phyloP scores from a whole-genome alignment of 2,888 invertebrate species.

The Crematogaster levior region DNA sequence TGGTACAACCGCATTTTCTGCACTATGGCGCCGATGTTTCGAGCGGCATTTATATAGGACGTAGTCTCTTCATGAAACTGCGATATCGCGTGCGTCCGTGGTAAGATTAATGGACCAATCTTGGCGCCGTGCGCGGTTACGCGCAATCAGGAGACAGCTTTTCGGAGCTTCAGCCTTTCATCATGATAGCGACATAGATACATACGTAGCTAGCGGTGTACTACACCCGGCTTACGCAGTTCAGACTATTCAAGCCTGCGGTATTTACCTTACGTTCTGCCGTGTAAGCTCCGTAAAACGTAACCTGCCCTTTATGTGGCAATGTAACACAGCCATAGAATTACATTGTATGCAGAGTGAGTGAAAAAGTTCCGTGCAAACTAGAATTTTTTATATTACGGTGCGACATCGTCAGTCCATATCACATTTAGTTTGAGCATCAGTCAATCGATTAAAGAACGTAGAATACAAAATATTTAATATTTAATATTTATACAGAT shows the following conservation, averaged over 20 bases:
- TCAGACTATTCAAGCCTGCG: conserved; percentile 58
- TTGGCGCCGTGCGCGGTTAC: conserved; percentile 56
- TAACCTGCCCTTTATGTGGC: background rate
- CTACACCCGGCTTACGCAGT: conserved; percentile 55
- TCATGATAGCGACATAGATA: conserved; percentile 47
- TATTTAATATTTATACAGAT: too few relatives aligned
- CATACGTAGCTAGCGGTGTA: conserved; percentile 2
- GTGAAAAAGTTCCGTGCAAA: background rate
- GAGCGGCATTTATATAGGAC: conserved; percentile 68
- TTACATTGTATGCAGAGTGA: background rate
- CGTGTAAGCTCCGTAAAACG: conserved; percentile 46
- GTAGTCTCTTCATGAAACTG: conserved; percentile 63
- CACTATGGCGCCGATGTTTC: background rate
- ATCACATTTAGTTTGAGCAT: background rate
- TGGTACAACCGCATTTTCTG: conserved; percentile 25
- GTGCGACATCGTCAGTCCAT: background rate
- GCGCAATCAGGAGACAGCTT: conserved; percentile 68
- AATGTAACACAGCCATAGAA: background rate
- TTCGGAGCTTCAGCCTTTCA: conserved; percentile 63
- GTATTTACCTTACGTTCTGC: conserved; percentile 61
- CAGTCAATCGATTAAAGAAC: background rate
- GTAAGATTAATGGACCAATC: conserved; percentile 72
- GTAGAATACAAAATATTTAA: background rate
- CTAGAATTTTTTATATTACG: conserved; percentile 7
- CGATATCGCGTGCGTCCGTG: conserved; percentile 62